Evolutionary conservation across 2,113 vertebrate species (phyloP).

Genomic region (Pyrgilauda ruficollis): DNA sequence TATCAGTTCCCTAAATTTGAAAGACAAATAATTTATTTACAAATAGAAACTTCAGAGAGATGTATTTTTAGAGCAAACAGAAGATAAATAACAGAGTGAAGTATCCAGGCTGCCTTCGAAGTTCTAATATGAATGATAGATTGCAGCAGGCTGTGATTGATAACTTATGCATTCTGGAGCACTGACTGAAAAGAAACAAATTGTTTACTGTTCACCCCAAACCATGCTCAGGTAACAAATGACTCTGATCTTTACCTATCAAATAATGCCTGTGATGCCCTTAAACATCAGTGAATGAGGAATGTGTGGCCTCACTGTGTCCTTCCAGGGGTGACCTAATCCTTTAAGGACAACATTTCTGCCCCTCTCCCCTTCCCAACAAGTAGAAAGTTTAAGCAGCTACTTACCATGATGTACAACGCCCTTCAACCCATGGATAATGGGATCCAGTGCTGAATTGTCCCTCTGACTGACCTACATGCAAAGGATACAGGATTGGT

Average conservation of each 20-base stretch:
- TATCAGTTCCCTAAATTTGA: conserved; percentile 65
- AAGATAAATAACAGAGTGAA: conserved; percentile 65
- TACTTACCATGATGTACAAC: conserved; percentile 97
- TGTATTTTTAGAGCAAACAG: conserved; percentile 64
- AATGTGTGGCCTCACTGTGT: conserved; percentile 11
- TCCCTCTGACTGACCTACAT: conserved; percentile 89
- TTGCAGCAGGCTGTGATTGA: conserved; percentile 63
- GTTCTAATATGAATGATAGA: conserved; percentile 58
- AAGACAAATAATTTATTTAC: conserved; percentile 75
- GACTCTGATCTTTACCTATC: conserved; percentile 57
- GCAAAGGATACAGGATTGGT: conserved; percentile 75
- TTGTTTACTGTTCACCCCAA: conserved; percentile 68
- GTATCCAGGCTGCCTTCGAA: conserved; percentile 15
- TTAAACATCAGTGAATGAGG: conserved; percentile 53
- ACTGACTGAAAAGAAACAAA: conserved; percentile 72
- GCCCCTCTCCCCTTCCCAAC: conserved; percentile 28
- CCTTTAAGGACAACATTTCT: conserved; percentile 36
- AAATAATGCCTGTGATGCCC: conserved; percentile 66
- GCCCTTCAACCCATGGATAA: conserved; percentile 94
- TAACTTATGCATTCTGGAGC: conserved; percentile 47
- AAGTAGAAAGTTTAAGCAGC: conserved; percentile 32
- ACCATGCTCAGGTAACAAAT: conserved; percentile 69
- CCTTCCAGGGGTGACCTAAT: conserved; percentile 54
- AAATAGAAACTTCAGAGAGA: conserved; percentile 65
- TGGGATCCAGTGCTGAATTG: conserved; percentile 91